Evolutionary conservation across 2,797 vertebrate species (phyloP).

Genomic region (Apogon talboti): DNA sequence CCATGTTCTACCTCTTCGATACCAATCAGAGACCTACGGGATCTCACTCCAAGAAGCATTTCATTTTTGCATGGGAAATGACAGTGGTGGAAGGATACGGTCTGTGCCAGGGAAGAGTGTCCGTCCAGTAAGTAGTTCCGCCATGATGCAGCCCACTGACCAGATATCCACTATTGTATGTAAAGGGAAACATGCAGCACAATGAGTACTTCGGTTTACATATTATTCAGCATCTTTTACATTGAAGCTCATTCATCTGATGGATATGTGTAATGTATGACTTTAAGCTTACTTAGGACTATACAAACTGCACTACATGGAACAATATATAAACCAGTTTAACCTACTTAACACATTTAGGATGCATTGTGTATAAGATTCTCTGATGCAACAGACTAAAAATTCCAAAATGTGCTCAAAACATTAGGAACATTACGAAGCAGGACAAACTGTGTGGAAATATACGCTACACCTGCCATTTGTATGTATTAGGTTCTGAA

Average conservation of each 20-base stretch:
- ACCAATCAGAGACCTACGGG: constrained; percentile 8
- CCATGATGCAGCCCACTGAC: constrained; percentile 99
- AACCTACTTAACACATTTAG: too few species aligned
- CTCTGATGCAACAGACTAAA: too few species aligned
- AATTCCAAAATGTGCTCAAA: constrained; percentile 19
- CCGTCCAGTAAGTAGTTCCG: constrained; percentile 96
- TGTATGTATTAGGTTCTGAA: background rate
- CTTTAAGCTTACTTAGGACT: too few species aligned
- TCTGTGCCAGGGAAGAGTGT: constrained; percentile 97
- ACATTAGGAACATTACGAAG: background rate
- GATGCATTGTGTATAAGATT: too few species aligned
- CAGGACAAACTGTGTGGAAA: background rate
- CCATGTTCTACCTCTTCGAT: constrained; percentile 4
- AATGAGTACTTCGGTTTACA: background rate
- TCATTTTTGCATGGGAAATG: background rate
- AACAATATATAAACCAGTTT: too few species aligned
- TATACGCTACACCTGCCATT: background rate
- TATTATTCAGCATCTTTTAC: too few species aligned
- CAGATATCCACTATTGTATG: constrained; percentile 94
- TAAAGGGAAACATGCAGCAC: constrained; percentile 18
- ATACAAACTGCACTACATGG: too few species aligned
- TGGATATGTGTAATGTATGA: too few species aligned
- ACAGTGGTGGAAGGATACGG: constrained; percentile 91
- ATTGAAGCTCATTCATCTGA: too few species aligned
- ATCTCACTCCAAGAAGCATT: constrained; percentile 11